Evolutionary conservation across 2,888 invertebrate genomes (phyloP), one percentile per base, ranked within the genome.

Genomic region (Tipula unca): DNA sequence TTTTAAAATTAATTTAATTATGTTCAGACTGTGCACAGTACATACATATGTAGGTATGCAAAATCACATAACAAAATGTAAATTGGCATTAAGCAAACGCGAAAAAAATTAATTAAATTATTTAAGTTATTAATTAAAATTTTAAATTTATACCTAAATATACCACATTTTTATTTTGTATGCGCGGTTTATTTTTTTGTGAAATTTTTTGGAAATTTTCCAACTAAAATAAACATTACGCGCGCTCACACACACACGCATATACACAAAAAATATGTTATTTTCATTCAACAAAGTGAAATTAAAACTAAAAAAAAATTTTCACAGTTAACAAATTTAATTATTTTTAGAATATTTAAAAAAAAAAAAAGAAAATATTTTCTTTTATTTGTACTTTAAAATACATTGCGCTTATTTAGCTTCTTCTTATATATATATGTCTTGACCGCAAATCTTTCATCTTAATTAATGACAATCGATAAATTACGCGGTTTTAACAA

Each of bases 241-340:
- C 48, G 17, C 48, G 48, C 17, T 17, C 48, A 42, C 14, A 42
- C 42, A 42, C 42, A 42, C 35, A 42, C 14, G 14, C 13, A 42
- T 14, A 14, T 42, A 42, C 42, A 48, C 4, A 17, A 1, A 69
- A 69, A 25, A 69, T 69, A 69, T 69, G 69, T 69, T 69, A 25
- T 69, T 69, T 69, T 69, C 69, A 69, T 69, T 69, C 69, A 69
- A 69, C 69, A 69, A 69, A 69, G 69, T 69, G 69, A 69, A 69
- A 25, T 69, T 69, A 25, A 69, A 69, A 69, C 10, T 25, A 69
- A 20, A 69, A 17, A 69, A 69, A 20, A 69, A 69, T 69, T 6
- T 69, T 69, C 69, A 69, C 69, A 69, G 69, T 69, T 69, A 69
- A 25, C 69, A 69, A 25, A 69, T 69, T 69, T 69, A 69, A 69